Conservation (phyloP, 2,888 invertebrate species). For the Anoncus sp. region DNA sequence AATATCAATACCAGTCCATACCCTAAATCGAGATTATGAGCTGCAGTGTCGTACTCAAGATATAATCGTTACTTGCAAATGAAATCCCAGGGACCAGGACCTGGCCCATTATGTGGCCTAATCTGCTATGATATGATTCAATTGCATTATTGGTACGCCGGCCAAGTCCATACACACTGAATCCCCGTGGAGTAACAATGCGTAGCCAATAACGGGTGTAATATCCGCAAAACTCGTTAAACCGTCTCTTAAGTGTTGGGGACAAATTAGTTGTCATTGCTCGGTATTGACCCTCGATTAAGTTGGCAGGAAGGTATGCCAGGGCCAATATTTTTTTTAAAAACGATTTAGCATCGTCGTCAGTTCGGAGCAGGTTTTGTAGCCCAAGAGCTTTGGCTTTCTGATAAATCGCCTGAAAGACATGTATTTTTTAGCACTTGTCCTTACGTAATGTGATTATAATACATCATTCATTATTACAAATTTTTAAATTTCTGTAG, state of each 20-base stretch:
- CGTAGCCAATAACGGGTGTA: conserved; percentile 36
- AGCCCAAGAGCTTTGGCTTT: conserved; percentile 9
- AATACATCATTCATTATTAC: too few species aligned
- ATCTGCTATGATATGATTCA: conserved; percentile 39
- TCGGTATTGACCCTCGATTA: conserved; percentile 18
- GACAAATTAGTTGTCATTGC: conserved; percentile 5
- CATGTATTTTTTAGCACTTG: background rate
- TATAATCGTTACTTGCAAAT: conserved; percentile 26
- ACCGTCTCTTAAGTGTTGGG: background rate
- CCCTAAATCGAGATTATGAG: background rate
- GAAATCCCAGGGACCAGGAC: conserved; percentile 48
- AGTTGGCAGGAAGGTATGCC: conserved; percentile 38
- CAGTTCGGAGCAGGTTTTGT: background rate
- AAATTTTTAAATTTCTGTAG: background rate
- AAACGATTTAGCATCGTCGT: conserved; percentile 20
- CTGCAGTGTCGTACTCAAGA: background rate
- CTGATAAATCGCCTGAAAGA: conserved; percentile 32
- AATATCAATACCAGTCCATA: background rate
- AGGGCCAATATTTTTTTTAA: conserved; percentile 34
- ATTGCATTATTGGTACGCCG: conserved; percentile 35
- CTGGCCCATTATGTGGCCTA: conserved; percentile 18
- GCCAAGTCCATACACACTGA: conserved; percentile 36
- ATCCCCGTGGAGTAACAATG: conserved; percentile 20
- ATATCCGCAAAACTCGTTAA: conserved; percentile 9
- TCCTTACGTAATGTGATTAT: background rate